These are phyloP conservation scores for Chloebia gouldiae DNA, from an alignment of 2,113 vertebrate genomes.

Conservation along the genomic window DNA sequence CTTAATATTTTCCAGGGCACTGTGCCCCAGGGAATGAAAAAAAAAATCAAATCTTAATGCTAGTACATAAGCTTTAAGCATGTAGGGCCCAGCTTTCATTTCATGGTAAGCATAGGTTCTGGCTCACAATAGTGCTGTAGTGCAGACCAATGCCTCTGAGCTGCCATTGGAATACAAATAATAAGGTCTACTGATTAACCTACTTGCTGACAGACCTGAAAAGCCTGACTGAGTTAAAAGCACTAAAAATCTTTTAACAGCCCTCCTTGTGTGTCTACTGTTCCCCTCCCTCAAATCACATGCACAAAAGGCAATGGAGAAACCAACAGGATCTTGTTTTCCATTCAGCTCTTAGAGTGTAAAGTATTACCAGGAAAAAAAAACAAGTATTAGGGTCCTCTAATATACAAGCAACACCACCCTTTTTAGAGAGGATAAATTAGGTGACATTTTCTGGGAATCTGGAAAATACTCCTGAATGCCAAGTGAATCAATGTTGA, in stretches of 20 bases:
- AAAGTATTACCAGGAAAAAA: background rate
- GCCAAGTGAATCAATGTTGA: constrained; percentile 79
- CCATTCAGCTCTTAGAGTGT: background rate
- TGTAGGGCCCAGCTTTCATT: background rate
- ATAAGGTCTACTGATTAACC: background rate
- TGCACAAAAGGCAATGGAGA: background rate
- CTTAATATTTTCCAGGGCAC: background rate
- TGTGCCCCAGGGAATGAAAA: background rate
- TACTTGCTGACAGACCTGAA: background rate
- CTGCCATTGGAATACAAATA: background rate
- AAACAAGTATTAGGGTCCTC: background rate
- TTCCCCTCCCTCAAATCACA: background rate
- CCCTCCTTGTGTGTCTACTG: background rate
- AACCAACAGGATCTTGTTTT: background rate
- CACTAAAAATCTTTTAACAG: background rate
- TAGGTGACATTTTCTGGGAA: constrained; percentile 73
- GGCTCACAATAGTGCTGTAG: rapidly evolving
- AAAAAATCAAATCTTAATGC: background rate
- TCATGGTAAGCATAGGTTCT: background rate
- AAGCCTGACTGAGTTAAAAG: background rate
- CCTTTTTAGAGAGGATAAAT: constrained; percentile 63
- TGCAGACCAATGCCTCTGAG: background rate
- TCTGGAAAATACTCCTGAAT: constrained; percentile 75
- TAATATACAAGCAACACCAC: constrained; percentile 9
- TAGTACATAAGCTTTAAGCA: background rate